phyloP scores from a whole-genome alignment of 2,113 vertebrate species.

The Ceyx melanurus region DNA sequence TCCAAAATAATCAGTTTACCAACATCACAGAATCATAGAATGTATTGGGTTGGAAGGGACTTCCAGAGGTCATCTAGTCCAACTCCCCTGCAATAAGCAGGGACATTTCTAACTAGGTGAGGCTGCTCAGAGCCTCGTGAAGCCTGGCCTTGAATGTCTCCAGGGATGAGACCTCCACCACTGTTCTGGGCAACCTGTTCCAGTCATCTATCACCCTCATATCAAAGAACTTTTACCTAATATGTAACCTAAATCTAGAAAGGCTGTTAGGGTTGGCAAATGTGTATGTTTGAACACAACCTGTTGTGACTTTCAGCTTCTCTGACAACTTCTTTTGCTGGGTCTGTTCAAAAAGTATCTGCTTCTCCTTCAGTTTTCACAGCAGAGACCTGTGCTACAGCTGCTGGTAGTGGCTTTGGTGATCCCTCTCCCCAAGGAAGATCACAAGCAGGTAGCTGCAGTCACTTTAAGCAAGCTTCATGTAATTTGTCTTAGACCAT shows the following conservation, averaged over 20 bases:
- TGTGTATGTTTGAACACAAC: accelerated
- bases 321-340: background rate
- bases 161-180: too few species aligned
- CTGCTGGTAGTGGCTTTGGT: background rate
- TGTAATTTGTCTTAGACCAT: background rate
- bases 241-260: background rate
- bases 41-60: too few species aligned
- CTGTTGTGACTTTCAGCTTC: background rate
- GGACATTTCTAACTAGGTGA: too few species aligned
- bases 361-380: background rate
- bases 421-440: background rate
- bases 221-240: too few species aligned
- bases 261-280: background rate
- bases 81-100: too few species aligned
- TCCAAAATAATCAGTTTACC: background rate
- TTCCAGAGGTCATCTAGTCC: too few species aligned
- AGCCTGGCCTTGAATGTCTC: too few species aligned
- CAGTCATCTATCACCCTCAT: too few species aligned
- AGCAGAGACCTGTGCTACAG: background rate
- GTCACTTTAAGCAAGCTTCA: background rate
- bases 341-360: background rate
- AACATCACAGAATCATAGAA: background rate
- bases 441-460: background rate
- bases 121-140: too few species aligned
- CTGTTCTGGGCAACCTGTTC: too few species aligned